Base-by-base conservation (phyloP, 2,888 invertebrate species). In the Julus scandinavius region DNA sequence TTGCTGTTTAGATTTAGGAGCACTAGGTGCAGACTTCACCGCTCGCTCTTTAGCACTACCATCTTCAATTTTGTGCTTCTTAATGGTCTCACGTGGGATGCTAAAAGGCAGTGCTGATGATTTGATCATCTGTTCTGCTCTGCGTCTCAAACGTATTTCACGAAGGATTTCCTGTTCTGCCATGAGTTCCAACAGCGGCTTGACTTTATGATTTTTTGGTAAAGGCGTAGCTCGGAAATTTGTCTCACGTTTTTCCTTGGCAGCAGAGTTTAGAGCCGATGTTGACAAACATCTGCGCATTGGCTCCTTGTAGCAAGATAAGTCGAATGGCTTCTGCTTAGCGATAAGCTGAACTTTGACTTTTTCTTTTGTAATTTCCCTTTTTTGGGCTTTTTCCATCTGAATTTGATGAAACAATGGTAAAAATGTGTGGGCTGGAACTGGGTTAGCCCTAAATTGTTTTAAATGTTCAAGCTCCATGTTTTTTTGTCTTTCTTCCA, bases 81-180 rank as follows among this genome's bases (percentile, higher is more conserved):
- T 63, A n/a, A 63, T 63, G n/a, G 63, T 63, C 11, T 63, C 63
- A 5, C 63, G 17, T n/a, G n/a, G 63, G n/a, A 63, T 49, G 49
- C 54, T 86, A 50, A 50, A 88, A 45, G 90, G 90, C 13, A 87
- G 45, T 1, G 85, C 80, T 11, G 90, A 89, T n/a, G 86, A 40
- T 38, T 87, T 88, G n/a, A 89, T 41, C 63, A 88, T 50, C 86
- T 90, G 86, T 83, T 89, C 86, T 1, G 90, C 90, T 54, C 90
- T 85, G 40, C 89, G 88, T n/a, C 83, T 86, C 13, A 88, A 88
- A 7, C 89, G 87, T 50, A 89, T 29, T 80, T 89, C 88, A 50
- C 90, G 87, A 9, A 89, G n/a, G 80, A 88, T 87, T 84, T 90
- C 89, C 20, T 90, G 88, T 40, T 89, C 88, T 86, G 87, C 87